Percentiles rank a stretch among this genome's conserved stretches.
Evolutionary conservation across 2,888 invertebrate genomes (phyloP).

Genomic region (Pristionchus mayeri): DNA sequence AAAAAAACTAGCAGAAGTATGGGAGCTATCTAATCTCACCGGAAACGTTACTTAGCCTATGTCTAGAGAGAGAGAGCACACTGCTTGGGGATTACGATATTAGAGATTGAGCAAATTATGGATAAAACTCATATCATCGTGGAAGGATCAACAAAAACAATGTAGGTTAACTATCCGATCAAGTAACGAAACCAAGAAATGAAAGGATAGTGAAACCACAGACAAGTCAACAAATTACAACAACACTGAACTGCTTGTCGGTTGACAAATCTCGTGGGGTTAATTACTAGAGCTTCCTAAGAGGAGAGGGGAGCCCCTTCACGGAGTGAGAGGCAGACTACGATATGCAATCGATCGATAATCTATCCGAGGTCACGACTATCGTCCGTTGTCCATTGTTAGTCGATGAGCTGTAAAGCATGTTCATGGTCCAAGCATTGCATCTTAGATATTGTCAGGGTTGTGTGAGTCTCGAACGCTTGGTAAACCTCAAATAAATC

Average conservation of each 20-base stretch:
- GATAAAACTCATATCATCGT: background rate
- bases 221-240: conserved; percentile 11
- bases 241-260: background rate
- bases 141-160: conserved; percentile 20
- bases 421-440: background rate
- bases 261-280: background rate
- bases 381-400: conserved; percentile 32
- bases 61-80: background rate
- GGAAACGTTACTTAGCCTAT: conserved; percentile 16
- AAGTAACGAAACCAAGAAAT: background rate
- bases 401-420: conserved; percentile 29
- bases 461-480: no score
- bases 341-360: conserved; percentile 38
- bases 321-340: background rate
- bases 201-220: background rate
- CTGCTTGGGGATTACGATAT: background rate
- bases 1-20: background rate
- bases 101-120: conserved; percentile 26
- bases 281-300: conserved; percentile 5
- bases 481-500: no score
- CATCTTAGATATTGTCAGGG: no score
- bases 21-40: conserved; percentile 34
- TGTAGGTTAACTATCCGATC: background rate
- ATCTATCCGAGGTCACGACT: background rate
- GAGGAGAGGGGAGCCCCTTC: background rate